Conservation (phyloP, 1,140 invertebrate species). For the Onthophagus taurus region DNA sequence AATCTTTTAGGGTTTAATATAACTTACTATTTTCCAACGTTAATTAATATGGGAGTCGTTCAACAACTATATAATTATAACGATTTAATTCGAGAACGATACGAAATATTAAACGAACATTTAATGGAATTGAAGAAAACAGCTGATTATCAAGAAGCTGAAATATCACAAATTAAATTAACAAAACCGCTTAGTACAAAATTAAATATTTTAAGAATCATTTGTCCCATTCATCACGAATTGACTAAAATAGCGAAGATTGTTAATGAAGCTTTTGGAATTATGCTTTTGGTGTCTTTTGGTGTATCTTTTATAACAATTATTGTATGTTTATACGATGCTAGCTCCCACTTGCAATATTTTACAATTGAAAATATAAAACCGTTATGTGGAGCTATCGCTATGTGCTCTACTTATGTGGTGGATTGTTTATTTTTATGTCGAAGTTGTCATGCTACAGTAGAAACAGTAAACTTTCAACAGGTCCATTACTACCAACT, state of each 20-base stretch:
- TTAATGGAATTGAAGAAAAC: slow-evolving; percentile 2
- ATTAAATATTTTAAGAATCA: slow-evolving; percentile 14
- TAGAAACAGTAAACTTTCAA: slow-evolving; percentile 16
- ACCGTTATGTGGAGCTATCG: neutral
- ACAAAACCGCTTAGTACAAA: slow-evolving; percentile 1
- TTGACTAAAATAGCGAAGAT: slow-evolving; percentile 13
- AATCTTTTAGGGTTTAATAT: neutral
- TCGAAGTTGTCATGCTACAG: slow-evolving; percentile 20
- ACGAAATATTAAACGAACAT: slow-evolving; percentile 12
- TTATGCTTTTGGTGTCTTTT: slow-evolving; percentile 13
- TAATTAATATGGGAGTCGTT: slow-evolving; percentile 4
- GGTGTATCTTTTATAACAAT: slow-evolving; percentile 14
- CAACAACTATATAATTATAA: slow-evolving; percentile 6
- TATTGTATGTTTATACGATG: slow-evolving; percentile 11
- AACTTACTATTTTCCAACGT: slow-evolving; percentile 7
- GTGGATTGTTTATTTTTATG: slow-evolving; percentile 17
- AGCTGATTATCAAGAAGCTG: neutral
- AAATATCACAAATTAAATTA: slow-evolving; percentile 5
- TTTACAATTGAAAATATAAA: neutral
- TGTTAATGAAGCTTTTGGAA: slow-evolving; percentile 18
- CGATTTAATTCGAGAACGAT: neutral
- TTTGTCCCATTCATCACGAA: slow-evolving; percentile 18
- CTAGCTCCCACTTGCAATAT: slow-evolving; percentile 8
- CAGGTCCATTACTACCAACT: too few species aligned
- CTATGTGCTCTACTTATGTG: slow-evolving; percentile 10